Evolutionary conservation across 2,888 invertebrate species (phyloP).

Genomic region (Drosophila phalerata): DNA sequence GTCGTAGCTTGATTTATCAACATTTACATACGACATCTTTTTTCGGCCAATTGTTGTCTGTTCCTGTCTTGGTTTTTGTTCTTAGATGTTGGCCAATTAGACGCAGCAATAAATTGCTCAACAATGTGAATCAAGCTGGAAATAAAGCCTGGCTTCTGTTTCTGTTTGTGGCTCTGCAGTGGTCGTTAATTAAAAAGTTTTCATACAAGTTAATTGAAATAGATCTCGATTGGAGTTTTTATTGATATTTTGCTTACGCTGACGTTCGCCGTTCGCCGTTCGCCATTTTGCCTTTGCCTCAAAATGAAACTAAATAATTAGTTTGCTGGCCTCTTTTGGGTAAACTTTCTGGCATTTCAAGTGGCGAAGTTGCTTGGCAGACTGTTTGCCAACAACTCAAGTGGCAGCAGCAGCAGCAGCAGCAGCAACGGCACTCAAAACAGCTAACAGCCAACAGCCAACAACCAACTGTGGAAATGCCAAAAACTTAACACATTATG

Average conservation of each 20-base stretch:
- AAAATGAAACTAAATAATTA: conserved; percentile 79
- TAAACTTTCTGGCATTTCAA: conserved; percentile 78
- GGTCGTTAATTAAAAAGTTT: conserved; percentile 79
- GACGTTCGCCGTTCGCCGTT: conserved; percentile 67
- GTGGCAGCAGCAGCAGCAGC: conserved; percentile 49
- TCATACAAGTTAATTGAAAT: conserved; percentile 80
- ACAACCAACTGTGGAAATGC: conserved; percentile 60
- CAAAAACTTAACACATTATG: conserved; percentile 80
- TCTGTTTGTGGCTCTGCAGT: conserved; percentile 56
- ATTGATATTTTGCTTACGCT: conserved; percentile 74
- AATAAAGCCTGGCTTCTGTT: conserved; percentile 44
- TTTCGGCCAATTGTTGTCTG: conserved; percentile 12
- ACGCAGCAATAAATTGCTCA: conserved; percentile 74
- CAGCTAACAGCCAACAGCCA: conserved; percentile 54
- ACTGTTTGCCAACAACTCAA: conserved; percentile 79
- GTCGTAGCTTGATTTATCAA: conserved; percentile 72
- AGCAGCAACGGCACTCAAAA: conserved; percentile 51
- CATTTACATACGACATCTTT: conserved; percentile 64
- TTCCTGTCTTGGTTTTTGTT: conserved; percentile 10
- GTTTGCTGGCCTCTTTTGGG: conserved; percentile 79
- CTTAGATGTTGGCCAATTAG: conserved; percentile 69
- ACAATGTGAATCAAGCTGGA: conserved; percentile 45
- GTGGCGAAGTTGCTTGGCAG: conserved; percentile 74
- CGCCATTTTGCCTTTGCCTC: conserved; percentile 42
- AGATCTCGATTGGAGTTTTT: conserved; percentile 81